Base-by-base conservation (phyloP, 2,113 vertebrate species). In the Sylvietta virens region DNA sequence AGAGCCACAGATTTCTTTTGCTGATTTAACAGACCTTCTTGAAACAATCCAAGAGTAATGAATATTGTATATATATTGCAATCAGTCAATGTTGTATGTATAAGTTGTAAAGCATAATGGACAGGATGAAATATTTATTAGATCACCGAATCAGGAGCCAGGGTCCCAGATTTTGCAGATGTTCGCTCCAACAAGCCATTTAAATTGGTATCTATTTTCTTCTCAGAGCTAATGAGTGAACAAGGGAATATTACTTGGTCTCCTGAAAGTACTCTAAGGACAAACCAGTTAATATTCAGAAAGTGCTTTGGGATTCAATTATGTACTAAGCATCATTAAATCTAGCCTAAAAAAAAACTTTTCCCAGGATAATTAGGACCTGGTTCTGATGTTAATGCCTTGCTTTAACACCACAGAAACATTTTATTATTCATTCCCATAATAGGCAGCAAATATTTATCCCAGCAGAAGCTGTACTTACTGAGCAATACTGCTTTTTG, bases 401-500 rank as follows among this genome's bases (percentile, higher is more conserved):
- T 42, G 28, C 65, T 92, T 94, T 84, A 92, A 83, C 72, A 81
- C 76, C 82, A 86, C 60, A 86, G 72, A 58, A 97, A 86, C 70
- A 65, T 77, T 57, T 85, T 76, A 65, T 77, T 89, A 85, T 72
- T 87, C 58, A 88, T 67, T 80, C 40, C 51, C 45, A 23, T 71
- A 86, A 85, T 1, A 57, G 39, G 57, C 54, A 90, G 51, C 0
- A 0, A 86, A 56, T 37, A 81, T 62, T 62, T 91, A 78, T 39
- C 31, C 35, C 61, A 80, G 54, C 56, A 90, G 84, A 39, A 64
- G 45, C 47, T 19, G 90, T 60, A 90, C 98, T 97, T 97, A 98
- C 98, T 90, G 96, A 93, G 90, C 96, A 96, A 31, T 96, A 90
- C 87, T 97, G 95, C 82, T 97, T 97, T 73, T 94, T 97, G 92